Evolutionary conservation across 23 tunicate genomes (phyloP).

Genomic region (Diplosoma virens): DNA sequence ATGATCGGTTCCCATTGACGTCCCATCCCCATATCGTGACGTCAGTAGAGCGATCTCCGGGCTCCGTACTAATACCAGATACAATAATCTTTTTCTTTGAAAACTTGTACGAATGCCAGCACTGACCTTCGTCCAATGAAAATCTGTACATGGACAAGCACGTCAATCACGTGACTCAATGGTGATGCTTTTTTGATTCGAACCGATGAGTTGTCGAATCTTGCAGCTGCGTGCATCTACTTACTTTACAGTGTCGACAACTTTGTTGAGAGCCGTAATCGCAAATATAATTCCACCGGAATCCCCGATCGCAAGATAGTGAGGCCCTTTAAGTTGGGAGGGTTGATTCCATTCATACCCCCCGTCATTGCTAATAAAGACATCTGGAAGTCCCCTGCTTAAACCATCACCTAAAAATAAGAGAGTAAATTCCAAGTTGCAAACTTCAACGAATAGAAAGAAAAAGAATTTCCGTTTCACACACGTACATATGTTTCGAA

Average conservation of each 20-base stretch:
- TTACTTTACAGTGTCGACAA: slow-evolving; percentile 44
- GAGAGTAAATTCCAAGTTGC: too few relatives aligned
- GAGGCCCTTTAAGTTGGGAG: slow-evolving; percentile 73
- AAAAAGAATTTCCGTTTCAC: too few relatives aligned
- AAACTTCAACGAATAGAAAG: too few relatives aligned
- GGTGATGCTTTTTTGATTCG: too few relatives aligned
- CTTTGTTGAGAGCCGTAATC: slow-evolving; percentile 14
- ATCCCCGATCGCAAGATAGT: slow-evolving; percentile 86
- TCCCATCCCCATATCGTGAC: slow-evolving; percentile 97
- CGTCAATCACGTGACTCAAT: too few relatives aligned
- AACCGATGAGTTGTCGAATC: too few relatives aligned
- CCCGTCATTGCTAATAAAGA: slow-evolving; percentile 83
- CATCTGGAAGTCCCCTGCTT: slow-evolving; percentile 60
- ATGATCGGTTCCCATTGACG: slow-evolving; percentile 47
- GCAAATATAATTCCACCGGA: slow-evolving; percentile 89
- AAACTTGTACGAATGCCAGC: slow-evolving; percentile 80
- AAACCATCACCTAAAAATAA: slow-evolving; percentile 79
- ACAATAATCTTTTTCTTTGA: slow-evolving; percentile 41
- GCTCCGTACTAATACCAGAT: slow-evolving; percentile 79
- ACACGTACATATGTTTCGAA: too few relatives aligned
- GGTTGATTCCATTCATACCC: slow-evolving; percentile 93
- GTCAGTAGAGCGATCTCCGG: slow-evolving; percentile 81
- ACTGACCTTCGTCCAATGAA: slow-evolving; percentile 91
- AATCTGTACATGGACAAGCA: slow-evolving; percentile 57
- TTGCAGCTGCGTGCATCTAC: too few relatives aligned